Base-by-base conservation (phyloP, 1,140 invertebrate species). In the Littorina saxatilis region DNA sequence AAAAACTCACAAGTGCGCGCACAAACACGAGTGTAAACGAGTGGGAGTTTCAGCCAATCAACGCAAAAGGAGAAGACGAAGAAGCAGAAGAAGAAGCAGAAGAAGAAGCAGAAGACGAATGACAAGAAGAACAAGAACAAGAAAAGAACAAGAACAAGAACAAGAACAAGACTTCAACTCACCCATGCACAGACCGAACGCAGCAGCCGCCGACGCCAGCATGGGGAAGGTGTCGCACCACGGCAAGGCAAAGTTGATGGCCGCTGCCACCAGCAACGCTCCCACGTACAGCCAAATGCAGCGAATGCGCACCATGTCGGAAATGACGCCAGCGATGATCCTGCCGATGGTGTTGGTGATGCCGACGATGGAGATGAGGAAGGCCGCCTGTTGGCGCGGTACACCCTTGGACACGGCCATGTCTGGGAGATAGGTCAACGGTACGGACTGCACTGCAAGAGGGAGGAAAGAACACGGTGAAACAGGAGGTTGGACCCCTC, bases 111-210 rank as follows among this genome's bases (percentile, higher is more conserved):
- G n/a, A n/a, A n/a, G n/a, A n/a, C n/a, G n/a, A n/a, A n/a, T n/a
- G n/a, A n/a, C n/a, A n/a, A n/a, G n/a, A n/a, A n/a, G n/a, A n/a
- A n/a, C n/a, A n/a, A n/a, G n/a, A n/a, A n/a, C n/a, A n/a, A n/a
- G n/a, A n/a, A n/a, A n/a, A n/a, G n/a, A n/a, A n/a, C n/a, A n/a
- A n/a, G n/a, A n/a, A n/a, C n/a, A n/a, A n/a, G n/a, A n/a, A n/a
- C n/a, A n/a, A n/a, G n/a, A n/a, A n/a, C n/a, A n/a, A n/a, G n/a
- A n/a, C n/a, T n/a, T n/a, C n/a, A 23, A 68, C 88, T 84, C 80
- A 91, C 90, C 90, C 90, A 91, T 91, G 68, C 90, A 91, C 4
- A 90, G 43, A 2, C 90, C 90, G 80, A 90, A 91, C 29, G 87
- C 79, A 13, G 76, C 85, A 37, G 85, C 29, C 80, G 83, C 84